phyloP scores from a whole-genome alignment of 2,113 vertebrate species.

The Ammodytes dubius region DNA sequence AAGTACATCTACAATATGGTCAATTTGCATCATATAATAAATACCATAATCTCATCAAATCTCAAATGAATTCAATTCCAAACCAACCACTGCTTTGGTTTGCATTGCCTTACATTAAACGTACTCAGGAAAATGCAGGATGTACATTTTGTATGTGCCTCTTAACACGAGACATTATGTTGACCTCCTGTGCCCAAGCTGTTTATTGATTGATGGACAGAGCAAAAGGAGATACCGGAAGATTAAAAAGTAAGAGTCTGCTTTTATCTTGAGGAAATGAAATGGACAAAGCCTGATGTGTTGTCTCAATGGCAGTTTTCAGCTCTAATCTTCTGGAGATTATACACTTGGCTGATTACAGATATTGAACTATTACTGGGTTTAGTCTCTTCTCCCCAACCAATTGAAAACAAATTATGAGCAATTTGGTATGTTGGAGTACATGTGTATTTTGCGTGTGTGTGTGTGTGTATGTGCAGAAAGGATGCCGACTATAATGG shows the following conservation, averaged over 20 bases:
- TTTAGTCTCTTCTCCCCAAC: constrained; percentile 19
- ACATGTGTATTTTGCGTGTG: background rate
- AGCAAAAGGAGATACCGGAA: background rate
- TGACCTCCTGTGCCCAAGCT: background rate
- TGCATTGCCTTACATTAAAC: constrained; percentile 9
- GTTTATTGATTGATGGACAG: constrained; percentile 20
- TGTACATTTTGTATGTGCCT: background rate
- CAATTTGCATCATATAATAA: constrained; percentile 27
- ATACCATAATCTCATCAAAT: constrained; percentile 34
- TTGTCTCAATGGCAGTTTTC: constrained; percentile 41
- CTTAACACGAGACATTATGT: background rate
- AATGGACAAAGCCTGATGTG: constrained; percentile 35
- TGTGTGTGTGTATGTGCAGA: constrained; percentile 10
- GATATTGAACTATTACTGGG: constrained; percentile 20
- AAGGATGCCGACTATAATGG: constrained; percentile 23
- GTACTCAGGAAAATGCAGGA: constrained; percentile 5
- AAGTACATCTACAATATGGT: constrained; percentile 22
- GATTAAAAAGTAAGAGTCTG: constrained; percentile 11
- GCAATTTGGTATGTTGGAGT: constrained; percentile 6
- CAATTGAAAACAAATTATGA: background rate
- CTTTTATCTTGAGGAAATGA: constrained; percentile 48
- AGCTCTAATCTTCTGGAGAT: constrained; percentile 31
- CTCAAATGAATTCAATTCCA: constrained; percentile 1
- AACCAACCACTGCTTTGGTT: constrained; percentile 1
- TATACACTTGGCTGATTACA: constrained; percentile 22